Percentiles rank a stretch among this genome's conserved stretches.
Evolutionary conservation across 2,888 invertebrate genomes (phyloP).

Genomic region (Catocala sponsa): DNA sequence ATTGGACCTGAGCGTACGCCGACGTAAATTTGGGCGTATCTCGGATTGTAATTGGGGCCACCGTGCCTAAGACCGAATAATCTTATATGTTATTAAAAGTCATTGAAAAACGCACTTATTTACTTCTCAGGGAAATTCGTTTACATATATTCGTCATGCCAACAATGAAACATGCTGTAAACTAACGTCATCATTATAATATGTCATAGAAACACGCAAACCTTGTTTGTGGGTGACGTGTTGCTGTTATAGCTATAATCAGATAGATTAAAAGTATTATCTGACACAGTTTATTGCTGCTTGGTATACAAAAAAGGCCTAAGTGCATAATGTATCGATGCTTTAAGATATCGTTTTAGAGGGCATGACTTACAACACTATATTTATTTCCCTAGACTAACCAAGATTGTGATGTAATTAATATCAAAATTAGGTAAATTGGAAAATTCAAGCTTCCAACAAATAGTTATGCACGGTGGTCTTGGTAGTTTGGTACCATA

Average conservation of each 20-base stretch:
- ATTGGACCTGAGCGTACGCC: conserved; percentile 65
- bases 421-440: neutral
- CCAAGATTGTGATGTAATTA: neutral
- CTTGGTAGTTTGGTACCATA: conserved; percentile 5
- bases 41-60: conserved; percentile 61
- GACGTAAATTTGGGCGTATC: conserved; percentile 62
- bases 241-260: conserved; percentile 14
- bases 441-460: neutral
- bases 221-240: conserved; percentile 7
- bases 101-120: conserved; percentile 11
- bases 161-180: conserved; percentile 34
- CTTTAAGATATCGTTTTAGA: conserved; percentile 6
- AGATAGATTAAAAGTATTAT: neutral
- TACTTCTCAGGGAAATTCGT: conserved; percentile 40
- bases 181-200: conserved; percentile 19
- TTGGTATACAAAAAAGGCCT: conserved; percentile 8
- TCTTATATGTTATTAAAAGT: conserved; percentile 12
- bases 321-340: conserved; percentile 1
- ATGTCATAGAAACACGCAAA: conserved; percentile 26
- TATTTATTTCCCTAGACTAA: neutral
- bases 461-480: conserved; percentile 14
- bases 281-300: conserved; percentile 23
- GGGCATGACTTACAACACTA: neutral
- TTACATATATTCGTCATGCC: conserved; percentile 23
- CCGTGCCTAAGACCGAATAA: conserved; percentile 29